A percentile compares a stretch with the other conserved stretches of the same genome.
Conservation (phyloP, 2,113 vertebrate species). For the Pycnonotus jocosus region DNA sequence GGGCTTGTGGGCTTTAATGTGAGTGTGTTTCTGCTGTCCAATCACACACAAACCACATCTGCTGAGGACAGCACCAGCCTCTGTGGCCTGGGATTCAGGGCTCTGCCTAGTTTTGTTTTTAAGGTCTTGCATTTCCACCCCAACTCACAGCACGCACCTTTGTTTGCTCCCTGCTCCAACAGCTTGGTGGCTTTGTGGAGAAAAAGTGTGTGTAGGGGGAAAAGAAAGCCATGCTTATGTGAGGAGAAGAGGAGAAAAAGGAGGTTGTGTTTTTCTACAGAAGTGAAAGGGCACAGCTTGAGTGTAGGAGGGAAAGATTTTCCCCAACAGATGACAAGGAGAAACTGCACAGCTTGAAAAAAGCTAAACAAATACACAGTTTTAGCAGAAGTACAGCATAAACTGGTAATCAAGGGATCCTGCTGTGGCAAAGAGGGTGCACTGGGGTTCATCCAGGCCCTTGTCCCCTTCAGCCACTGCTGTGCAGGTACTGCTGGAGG, state of each 20-base stretch:
- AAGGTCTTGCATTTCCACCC: neutral
- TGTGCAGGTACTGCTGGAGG: neutral
- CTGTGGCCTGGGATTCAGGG: neutral
- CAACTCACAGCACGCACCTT: fast-evolving
- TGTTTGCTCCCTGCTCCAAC: neutral
- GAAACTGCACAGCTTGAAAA: neutral
- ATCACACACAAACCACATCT: neutral
- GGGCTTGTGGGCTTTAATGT: neutral
- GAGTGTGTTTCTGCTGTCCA: neutral
- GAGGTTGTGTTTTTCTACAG: neutral
- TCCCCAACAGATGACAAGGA: neutral
- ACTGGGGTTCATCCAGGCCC: neutral
- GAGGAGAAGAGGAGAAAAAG: neutral
- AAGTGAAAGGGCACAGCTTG: neutral
- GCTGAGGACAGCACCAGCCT: neutral
- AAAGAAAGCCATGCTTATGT: neutral
- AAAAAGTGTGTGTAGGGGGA: neutral
- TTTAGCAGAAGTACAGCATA: neutral
- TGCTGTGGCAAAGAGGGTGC: neutral
- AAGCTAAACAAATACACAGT: neutral
- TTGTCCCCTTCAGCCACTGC: neutral
- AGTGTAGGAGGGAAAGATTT: neutral
- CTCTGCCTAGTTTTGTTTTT: neutral
- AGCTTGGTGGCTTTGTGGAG: neutral
- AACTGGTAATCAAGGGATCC: neutral